Evolutionary conservation across 2,113 vertebrate species (phyloP).

Genomic region (Cheirogaleus medius): DNA sequence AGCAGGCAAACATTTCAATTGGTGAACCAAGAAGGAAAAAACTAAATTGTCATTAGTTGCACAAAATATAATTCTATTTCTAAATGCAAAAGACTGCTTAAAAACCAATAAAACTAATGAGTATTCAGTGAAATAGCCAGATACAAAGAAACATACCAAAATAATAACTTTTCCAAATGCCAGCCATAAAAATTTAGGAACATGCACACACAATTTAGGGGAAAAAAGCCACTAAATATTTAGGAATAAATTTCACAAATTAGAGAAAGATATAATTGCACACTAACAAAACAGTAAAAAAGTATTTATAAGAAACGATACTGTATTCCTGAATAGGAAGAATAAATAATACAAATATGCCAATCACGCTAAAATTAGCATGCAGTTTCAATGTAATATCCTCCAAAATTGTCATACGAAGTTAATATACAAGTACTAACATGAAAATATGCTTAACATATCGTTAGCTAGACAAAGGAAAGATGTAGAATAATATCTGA

Average conservation of each 20-base stretch:
- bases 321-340: not conserved
- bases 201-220: not conserved
- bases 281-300: not conserved
- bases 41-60: conserved; percentile 52
- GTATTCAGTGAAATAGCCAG: conserved; percentile 49
- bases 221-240: not conserved
- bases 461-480: not conserved
- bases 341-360: not conserved
- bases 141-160: conserved; percentile 53
- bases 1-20: conserved; percentile 19
- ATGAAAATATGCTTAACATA: not conserved
- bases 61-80: conserved; percentile 57
- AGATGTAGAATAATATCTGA: not conserved
- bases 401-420: not conserved
- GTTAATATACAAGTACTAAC: not conserved
- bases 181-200: conserved; percentile 16
- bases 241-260: not conserved
- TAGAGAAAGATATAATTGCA: not conserved
- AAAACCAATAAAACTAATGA: conserved; percentile 68
- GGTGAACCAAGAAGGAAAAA: not conserved
- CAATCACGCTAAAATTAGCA: not conserved
- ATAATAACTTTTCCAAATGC: conserved; percentile 37
- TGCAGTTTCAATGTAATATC: not conserved
- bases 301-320: not conserved
- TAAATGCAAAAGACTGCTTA: conserved; percentile 55